phyloP scores from a whole-genome alignment of 2,113 vertebrate species.

The Antigone vipio region DNA sequence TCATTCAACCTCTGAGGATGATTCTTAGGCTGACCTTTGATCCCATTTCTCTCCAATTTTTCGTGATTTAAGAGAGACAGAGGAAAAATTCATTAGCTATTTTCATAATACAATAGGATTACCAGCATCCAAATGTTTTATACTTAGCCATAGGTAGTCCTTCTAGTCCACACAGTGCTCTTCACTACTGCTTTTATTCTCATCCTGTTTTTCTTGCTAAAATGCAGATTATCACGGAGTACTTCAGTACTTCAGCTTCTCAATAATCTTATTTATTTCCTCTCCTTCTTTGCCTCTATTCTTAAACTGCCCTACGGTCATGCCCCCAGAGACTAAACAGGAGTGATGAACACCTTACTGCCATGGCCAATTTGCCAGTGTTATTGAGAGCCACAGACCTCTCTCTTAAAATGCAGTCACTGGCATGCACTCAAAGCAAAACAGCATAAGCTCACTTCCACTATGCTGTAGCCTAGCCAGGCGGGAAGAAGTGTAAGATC shows the following conservation, averaged over 20 bases:
- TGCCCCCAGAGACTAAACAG: not conserved
- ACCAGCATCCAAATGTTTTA: not conserved
- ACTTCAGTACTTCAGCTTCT: not conserved
- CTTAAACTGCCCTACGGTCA: not conserved
- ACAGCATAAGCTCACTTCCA: not conserved
- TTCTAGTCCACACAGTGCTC: not conserved
- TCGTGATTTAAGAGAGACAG: not conserved
- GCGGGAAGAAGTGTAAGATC: not conserved
- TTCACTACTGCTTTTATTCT: not conserved
- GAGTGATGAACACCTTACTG: not conserved
- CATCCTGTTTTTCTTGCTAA: not conserved
- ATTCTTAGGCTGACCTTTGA: not conserved
- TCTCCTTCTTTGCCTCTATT: not conserved
- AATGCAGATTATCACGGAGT: not conserved
- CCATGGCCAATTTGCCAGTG: not conserved
- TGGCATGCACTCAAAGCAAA: not conserved
- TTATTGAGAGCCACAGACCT: not conserved
- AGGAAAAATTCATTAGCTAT: not conserved
- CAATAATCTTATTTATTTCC: not conserved
- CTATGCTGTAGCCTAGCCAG: not conserved
- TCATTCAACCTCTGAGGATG: not conserved
- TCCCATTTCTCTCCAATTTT: not conserved
- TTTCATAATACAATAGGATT: not conserved
- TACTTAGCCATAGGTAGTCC: not conserved
- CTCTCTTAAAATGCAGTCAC: not conserved